Conservation (phyloP, 2,797 vertebrate genomes). For the Typhlichthys eigenmanni region DNA sequence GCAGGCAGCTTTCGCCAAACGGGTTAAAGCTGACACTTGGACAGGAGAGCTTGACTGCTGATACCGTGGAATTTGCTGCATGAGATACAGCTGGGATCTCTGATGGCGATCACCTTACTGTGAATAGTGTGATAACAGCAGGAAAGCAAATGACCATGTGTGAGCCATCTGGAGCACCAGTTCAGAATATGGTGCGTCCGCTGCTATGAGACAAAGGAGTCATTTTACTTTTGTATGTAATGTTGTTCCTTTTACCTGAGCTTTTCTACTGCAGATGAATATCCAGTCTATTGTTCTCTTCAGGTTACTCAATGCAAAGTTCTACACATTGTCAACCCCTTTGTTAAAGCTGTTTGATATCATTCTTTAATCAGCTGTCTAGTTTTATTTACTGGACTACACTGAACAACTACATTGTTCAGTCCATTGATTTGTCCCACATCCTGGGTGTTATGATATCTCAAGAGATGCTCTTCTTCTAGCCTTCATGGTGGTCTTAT, state of each 20-base stretch:
- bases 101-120: conserved; percentile 72
- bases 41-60: conserved; percentile 51
- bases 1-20: conserved; percentile 45
- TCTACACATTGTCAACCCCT: too few relatives aligned
- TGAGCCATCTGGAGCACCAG: conserved; percentile 74
- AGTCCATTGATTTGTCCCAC: too few relatives aligned
- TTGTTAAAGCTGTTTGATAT: too few relatives aligned
- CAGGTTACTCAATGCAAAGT: too few relatives aligned
- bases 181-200: conserved; percentile 61
- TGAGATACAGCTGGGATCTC: conserved; percentile 65
- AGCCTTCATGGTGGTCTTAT: too few relatives aligned
- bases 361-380: too few relatives aligned
- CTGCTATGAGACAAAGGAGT: conserved; percentile 62
- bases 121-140: conserved; percentile 68
- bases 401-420: too few relatives aligned
- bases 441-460: too few relatives aligned
- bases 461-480: too few relatives aligned
- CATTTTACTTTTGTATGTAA: conserved; percentile 58
- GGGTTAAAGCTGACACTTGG: conserved; percentile 54
- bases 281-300: conserved; percentile 1
- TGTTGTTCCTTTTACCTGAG: conserved; percentile 29
- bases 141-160: conserved; percentile 74
- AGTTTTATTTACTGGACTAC: too few relatives aligned
- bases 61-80: conserved; percentile 63
- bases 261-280: conserved; percentile 9